Evolutionary conservation across 2,797 vertebrate genomes (phyloP).

Genomic region (Gobionotothen gibberifrons): DNA sequence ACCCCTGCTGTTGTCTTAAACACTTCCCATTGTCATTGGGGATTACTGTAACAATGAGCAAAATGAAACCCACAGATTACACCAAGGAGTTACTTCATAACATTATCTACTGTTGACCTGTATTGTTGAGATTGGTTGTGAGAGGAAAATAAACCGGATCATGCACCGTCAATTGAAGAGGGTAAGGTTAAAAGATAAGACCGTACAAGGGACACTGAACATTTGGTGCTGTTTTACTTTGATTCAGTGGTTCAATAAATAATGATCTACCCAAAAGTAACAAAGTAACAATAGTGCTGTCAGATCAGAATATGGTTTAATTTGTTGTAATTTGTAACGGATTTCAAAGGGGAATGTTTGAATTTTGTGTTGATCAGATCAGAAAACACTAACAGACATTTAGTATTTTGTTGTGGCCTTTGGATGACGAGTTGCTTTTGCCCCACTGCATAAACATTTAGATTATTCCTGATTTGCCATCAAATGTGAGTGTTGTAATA

Average conservation of each 20-base stretch:
- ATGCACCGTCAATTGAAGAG: background rate
- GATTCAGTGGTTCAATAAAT: background rate
- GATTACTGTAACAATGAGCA: constrained; percentile 1
- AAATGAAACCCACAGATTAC: background rate
- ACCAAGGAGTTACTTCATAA: constrained; percentile 3
- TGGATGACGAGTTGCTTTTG: no score
- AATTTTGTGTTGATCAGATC: no score
- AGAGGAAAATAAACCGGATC: background rate
- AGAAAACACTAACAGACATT: no score
- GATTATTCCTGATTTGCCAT: no score
- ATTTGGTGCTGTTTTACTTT: background rate
- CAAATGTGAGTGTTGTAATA: no score
- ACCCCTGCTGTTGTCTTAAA: background rate
- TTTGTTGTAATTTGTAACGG: no score
- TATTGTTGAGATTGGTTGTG: background rate
- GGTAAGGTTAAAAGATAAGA: background rate
- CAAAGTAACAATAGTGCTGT: no score
- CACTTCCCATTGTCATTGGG: background rate
- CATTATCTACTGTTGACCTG: background rate
- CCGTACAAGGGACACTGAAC: background rate
- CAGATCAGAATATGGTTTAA: no score
- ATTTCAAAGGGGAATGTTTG: no score
- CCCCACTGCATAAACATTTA: no score
- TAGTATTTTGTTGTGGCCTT: no score
- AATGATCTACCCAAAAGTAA: no score